These are phyloP conservation scores for Polypedilum vanderplanki DNA, from an alignment of 1,140 invertebrate genomes.

Conservation along the genomic window DNA sequence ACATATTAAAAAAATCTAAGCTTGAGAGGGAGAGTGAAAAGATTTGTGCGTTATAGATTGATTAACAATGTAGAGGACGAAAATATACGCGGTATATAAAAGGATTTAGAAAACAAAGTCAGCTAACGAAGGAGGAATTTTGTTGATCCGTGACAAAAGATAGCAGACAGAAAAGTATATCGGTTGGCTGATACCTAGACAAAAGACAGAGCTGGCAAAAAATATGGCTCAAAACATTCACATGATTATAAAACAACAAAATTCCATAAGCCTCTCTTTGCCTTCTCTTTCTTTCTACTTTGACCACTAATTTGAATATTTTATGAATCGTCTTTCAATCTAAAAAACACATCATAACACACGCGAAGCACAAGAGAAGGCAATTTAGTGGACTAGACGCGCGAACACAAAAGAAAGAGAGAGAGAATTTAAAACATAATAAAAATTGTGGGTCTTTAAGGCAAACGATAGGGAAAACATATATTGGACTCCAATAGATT, in stretches of 20 bases:
- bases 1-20: background rate
- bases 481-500: background rate
- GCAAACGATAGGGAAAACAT: constrained; percentile 17
- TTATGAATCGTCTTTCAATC: constrained; percentile 15
- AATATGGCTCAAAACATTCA: constrained; percentile 7
- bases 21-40: background rate
- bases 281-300: background rate
- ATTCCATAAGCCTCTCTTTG: constrained; percentile 7
- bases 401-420: background rate
- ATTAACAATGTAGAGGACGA: background rate
- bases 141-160: constrained; percentile 22
- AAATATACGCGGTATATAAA: background rate
- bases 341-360: constrained; percentile 10
- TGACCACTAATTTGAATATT: background rate
- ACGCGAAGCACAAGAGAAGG: constrained; percentile 15
- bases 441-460: constrained; percentile 5
- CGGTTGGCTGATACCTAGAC: no score
- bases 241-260: background rate
- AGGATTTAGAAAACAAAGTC: background rate
- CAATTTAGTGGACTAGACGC: background rate
- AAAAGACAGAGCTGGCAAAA: background rate
- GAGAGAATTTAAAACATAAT: background rate
- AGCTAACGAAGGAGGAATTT: background rate
- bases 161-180: background rate
- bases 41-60: background rate